These are phyloP conservation scores for Poecile montanus DNA, from an alignment of 2,797 vertebrate genomes.

Conservation along the genomic window DNA sequence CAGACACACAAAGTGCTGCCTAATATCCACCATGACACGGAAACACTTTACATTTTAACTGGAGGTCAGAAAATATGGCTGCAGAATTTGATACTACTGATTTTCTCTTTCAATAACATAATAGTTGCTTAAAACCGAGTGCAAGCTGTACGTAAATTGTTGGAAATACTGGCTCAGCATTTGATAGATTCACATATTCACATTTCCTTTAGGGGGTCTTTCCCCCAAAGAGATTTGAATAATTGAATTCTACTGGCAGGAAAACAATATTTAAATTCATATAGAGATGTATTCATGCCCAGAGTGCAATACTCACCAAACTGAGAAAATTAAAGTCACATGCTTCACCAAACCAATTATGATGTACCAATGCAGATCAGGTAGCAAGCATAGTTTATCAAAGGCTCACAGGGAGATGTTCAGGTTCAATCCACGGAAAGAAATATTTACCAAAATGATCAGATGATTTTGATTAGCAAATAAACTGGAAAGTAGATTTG, in stretches of 20 bases:
- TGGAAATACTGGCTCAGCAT: neutral
- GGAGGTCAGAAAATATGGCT: neutral
- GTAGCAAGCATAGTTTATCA: neutral
- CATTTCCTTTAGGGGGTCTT: neutral
- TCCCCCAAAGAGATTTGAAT: neutral
- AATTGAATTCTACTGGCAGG: neutral
- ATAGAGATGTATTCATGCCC: neutral
- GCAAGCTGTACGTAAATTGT: neutral
- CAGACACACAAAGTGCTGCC: neutral
- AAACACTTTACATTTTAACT: neutral
- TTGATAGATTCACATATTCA: neutral
- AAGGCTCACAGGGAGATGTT: neutral
- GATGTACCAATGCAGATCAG: neutral
- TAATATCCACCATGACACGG: neutral
- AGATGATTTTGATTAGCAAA: constrained; percentile 43
- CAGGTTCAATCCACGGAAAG: neutral
- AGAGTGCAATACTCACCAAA: neutral
- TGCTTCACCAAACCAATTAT: neutral
- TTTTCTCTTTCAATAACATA: neutral
- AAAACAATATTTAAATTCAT: constrained; percentile 8
- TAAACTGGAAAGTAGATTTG: constrained; percentile 43
- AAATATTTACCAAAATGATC: constrained; percentile 11
- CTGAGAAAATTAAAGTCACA: neutral
- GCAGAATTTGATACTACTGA: neutral
- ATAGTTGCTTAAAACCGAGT: neutral